These are phyloP conservation scores for Lichenostomus cassidix DNA, from an alignment of 2,113 vertebrate genomes.

Conservation along the genomic window DNA sequence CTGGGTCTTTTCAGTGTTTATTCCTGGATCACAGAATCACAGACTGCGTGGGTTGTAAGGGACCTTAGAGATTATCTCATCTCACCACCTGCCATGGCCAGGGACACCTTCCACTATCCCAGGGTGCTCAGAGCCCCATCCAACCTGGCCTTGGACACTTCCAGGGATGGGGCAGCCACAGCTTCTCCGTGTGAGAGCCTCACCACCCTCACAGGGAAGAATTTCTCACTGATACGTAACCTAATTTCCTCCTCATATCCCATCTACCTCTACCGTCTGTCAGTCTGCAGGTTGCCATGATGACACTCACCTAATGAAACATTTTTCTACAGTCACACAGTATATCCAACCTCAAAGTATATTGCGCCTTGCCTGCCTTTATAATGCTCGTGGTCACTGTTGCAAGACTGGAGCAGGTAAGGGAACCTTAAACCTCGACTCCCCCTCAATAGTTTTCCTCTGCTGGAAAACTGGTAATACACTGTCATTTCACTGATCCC, in stretches of 20 bases:
- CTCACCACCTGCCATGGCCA: background rate
- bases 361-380: background rate
- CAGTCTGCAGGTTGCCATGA: background rate
- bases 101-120: background rate
- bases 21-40: background rate
- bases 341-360: background rate
- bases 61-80: background rate
- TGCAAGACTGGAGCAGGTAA: background rate
- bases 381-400: background rate
- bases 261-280: background rate
- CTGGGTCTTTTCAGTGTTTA: background rate
- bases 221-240: background rate
- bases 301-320: background rate
- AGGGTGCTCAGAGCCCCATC: background rate
- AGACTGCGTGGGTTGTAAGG: background rate
- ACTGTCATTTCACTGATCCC: background rate
- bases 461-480: background rate
- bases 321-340: background rate
- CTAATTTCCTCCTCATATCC: background rate
- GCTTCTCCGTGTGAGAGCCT: background rate
- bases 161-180: background rate
- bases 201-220: background rate
- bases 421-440: background rate
- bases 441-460: background rate
- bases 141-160: background rate